Evolutionary conservation across 2,888 invertebrate species (phyloP), one percentile per base, ranked within the genome.

Genomic region (Ophion ventricosus): DNA sequence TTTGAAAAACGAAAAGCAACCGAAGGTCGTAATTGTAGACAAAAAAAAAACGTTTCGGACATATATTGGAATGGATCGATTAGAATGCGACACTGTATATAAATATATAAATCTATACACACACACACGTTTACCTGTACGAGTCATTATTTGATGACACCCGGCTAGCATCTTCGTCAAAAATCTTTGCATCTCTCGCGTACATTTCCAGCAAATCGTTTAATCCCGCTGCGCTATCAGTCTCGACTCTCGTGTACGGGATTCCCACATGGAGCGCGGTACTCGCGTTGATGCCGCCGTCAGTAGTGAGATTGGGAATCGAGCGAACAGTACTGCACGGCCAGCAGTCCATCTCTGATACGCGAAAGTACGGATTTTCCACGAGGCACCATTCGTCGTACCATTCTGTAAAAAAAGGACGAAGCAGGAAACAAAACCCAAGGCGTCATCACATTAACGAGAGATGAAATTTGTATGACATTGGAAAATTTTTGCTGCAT

Each of bases 341-440:
- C 95, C 96, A 97, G 91, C 98, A 98, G 91, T 97, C 97, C 94
- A 97, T 96, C 89, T 97, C 96, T n/a, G 95, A 94, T 11, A 97
- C 95, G 91, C 96, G 95, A 92, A 97, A 98, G 91, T 96, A 97
- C 17, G 98, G 98, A 94, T 98, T 98, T 91, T 96, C 96, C 88
- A 98, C 93, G 56, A 98, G 94, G 92, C 98, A 98, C 90, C 96
- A 96, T 93, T 98, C 97, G 94, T 98, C 97, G 90, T 98, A 97
- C 63, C 96, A 95, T 92, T 96, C 97, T 95, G 94, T 88, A 93
- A 95, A 91, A 61, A 17, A 40, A 2, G 7, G 70, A n/a, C 35
- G 35, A 35, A 35, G 7, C 35, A 35, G n/a, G n/a, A 35, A 7
- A 7, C 35, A 35, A 35, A 8, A 35, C 5, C 35, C 8, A 5